Evolutionary conservation across 2,113 vertebrate genomes (phyloP), one percentile per base, ranked within the genome.

Genomic region (Balaeniceps rex): DNA sequence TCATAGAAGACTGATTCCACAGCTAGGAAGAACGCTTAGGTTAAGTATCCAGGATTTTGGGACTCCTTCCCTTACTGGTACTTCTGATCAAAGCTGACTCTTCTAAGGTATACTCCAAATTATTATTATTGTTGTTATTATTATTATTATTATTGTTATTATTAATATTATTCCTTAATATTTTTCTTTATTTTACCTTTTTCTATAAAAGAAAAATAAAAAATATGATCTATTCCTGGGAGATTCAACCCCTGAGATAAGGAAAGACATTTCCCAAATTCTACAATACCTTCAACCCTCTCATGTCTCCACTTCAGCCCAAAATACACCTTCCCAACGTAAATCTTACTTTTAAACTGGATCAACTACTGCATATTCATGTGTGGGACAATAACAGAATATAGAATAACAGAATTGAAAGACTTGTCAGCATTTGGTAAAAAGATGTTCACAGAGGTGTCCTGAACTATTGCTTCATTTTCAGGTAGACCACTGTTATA

Each of bases 251-350:
- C 12, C 9, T 65, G n/a, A 63, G 24, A 36, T 44, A 63, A 49
- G 40, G 10, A 38, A 66, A 55, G 23, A 47, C 5, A 38, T 68
- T 34, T 82, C 13, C 31, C 51, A 60, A 42, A 29, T 36, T 58
- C 34, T 83, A 19, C 21, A 76, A 11, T 72, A 22, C 23, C 18
- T 81, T 87, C 31, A n/a, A 13, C 36, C 29, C 13, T 77, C 25
- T 65, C 14, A 6, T 36, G 14, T 61, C 36, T 66, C 28, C 6
- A 10, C 12, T 38, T 31, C 12, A 55, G 23, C 16, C 38, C 44
- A 68, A 55, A 0, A 1, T 49, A 49, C 4, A 55, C 2, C 13
- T 63, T 63, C 6, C 16, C 19, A 44, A 38, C 2, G 2, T 18
- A 68, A 68, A 36, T 7, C 7, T 65, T 47, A 40, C 21, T 83